Evolutionary conservation across 2,888 invertebrate species (phyloP).

Genomic region (Diaprepes abbreviatus): DNA sequence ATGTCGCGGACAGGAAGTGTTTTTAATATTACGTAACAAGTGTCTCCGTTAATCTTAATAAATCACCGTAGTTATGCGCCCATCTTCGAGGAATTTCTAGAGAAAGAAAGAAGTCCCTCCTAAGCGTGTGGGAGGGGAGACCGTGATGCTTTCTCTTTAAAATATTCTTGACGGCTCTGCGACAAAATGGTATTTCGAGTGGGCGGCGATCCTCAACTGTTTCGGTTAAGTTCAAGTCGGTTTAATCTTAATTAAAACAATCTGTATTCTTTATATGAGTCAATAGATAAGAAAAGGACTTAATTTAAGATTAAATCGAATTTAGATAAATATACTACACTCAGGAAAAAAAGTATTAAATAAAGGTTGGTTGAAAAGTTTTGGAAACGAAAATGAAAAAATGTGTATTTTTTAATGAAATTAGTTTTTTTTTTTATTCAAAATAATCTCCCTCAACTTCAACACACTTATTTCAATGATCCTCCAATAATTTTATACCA

Average conservation of each 20-base stretch:
- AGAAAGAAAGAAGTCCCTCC: constrained; percentile 23
- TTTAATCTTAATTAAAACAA: constrained; percentile 3
- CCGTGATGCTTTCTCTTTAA: constrained; percentile 40
- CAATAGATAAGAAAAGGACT: too few relatives aligned
- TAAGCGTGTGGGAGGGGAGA: constrained; percentile 32
- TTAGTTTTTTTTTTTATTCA: too few relatives aligned
- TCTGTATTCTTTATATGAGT: too few relatives aligned
- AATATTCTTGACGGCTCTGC: constrained; percentile 20
- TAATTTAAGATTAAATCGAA: too few relatives aligned
- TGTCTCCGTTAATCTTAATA: constrained; percentile 43
- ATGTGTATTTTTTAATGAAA: too few relatives aligned
- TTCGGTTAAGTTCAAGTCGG: constrained; percentile 12
- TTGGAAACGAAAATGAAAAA: too few relatives aligned
- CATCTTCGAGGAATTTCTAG: constrained; percentile 40
- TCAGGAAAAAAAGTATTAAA: too few relatives aligned
- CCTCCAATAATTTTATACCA: too few relatives aligned
- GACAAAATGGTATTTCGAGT: constrained; percentile 36
- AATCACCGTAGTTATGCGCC: constrained; percentile 38
- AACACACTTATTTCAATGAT: too few relatives aligned
- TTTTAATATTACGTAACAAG: constrained; percentile 37
- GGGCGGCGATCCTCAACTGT: constrained; percentile 34
- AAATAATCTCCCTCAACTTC: too few relatives aligned
- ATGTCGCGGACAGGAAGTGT: constrained; percentile 29
- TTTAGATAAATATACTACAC: too few relatives aligned
- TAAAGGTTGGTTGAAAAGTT: too few relatives aligned